Conservation (phyloP, 2,797 vertebrate species). For the Glyptemys insculpta region DNA sequence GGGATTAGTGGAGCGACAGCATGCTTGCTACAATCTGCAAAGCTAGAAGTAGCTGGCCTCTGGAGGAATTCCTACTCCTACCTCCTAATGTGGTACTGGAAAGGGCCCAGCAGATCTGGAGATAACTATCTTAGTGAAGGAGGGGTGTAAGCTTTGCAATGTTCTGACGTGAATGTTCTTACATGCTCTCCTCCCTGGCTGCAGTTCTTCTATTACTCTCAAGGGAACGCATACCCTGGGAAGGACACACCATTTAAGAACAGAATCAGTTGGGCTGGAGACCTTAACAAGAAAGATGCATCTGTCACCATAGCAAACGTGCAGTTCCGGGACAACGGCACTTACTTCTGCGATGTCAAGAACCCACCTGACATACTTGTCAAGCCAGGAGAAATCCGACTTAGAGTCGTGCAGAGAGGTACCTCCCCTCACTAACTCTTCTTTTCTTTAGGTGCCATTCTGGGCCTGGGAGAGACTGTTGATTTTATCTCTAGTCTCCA, state of each 20-base stretch:
- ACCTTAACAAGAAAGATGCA: constrained; percentile 93
- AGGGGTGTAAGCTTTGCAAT: not conserved
- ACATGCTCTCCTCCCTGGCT: constrained; percentile 56
- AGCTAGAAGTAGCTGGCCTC: too few species aligned
- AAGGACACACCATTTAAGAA: constrained; percentile 85
- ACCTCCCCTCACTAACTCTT: not conserved
- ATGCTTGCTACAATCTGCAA: too few species aligned
- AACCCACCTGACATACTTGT: constrained; percentile 92
- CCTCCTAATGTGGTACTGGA: not conserved
- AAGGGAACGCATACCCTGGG: constrained; percentile 82
- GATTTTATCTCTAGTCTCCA: not conserved
- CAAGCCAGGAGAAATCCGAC: constrained; percentile 83
- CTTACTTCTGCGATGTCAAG: constrained; percentile 92
- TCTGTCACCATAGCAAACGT: constrained; percentile 91
- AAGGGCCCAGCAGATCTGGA: not conserved
- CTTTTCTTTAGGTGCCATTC: not conserved
- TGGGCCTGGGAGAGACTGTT: not conserved
- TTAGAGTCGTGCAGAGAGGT: constrained; percentile 94
- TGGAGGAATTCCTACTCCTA: too few species aligned
- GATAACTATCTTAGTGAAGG: not conserved
- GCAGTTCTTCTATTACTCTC: constrained; percentile 90
- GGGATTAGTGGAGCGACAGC: too few species aligned
- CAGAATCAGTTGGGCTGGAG: constrained; percentile 90
- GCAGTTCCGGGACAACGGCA: constrained; percentile 94
- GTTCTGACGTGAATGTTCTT: constrained; percentile 38